These are phyloP conservation scores for Scaptomyza parva DNA, from an alignment of 2,888 invertebrate genomes.

Conservation along the genomic window DNA sequence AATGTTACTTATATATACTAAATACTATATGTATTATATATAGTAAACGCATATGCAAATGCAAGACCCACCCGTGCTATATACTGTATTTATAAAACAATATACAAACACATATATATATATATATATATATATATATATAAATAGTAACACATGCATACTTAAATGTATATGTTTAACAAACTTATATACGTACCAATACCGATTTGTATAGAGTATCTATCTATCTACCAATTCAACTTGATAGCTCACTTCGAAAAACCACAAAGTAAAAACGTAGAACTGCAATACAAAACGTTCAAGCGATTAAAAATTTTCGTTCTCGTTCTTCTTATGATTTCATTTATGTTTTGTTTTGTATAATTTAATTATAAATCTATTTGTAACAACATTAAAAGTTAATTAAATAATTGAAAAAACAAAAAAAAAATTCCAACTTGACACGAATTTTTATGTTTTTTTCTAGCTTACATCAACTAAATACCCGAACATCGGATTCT, in stretches of 20 bases:
- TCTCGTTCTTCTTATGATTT: too few relatives aligned
- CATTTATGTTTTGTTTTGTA: neutral
- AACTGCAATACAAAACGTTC: neutral
- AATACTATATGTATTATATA: too few relatives aligned
- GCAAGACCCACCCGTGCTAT: constrained; percentile 68
- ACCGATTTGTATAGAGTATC: constrained; percentile 27
- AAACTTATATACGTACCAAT: constrained; percentile 28
- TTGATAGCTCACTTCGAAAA: too few relatives aligned
- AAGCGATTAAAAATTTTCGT: too few relatives aligned
- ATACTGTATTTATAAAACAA: constrained; percentile 34
- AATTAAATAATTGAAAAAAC: too few relatives aligned
- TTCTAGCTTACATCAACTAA: too few relatives aligned
- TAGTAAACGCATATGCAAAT: constrained; percentile 51
- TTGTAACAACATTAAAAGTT: too few relatives aligned
- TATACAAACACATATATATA: constrained; percentile 11
- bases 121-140: constrained; percentile 18
- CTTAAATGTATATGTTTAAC: constrained; percentile 21
- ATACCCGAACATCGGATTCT: neutral
- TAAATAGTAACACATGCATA: constrained; percentile 15
- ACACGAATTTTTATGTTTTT: neutral
- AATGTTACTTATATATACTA: constrained; percentile 31
- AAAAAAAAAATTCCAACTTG: neutral
- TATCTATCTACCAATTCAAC: constrained; percentile 6
- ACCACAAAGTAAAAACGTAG: neutral
- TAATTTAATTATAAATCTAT: too few relatives aligned